Percentiles rank a stretch among this genome's conserved stretches.
Conservation (phyloP, 2,113 vertebrate species). For the Oreochromis aureus region DNA sequence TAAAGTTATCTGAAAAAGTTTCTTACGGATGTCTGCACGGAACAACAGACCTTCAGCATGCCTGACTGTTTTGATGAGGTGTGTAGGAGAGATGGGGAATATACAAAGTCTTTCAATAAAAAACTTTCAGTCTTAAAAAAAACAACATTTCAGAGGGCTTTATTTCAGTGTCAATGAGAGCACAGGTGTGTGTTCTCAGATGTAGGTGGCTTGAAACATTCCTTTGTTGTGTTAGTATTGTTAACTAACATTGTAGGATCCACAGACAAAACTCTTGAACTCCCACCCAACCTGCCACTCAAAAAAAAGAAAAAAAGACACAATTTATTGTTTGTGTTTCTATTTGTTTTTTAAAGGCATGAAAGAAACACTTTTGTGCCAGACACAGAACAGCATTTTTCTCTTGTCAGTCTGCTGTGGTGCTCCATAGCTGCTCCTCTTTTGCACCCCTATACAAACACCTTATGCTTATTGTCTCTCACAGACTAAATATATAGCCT, state of each 20-base stretch:
- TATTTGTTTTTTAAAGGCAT: neutral
- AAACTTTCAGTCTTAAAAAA: neutral
- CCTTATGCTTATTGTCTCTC: neutral
- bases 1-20: constrained; percentile 8
- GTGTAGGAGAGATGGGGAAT: neutral
- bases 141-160: neutral
- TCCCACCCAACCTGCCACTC: neutral
- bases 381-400: neutral
- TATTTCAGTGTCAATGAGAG: neutral
- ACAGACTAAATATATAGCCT: neutral
- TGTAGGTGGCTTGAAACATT: neutral
- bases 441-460: neutral
- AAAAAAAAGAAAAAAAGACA: neutral
- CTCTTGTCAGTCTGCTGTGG: neutral
- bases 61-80: neutral
- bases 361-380: neutral
- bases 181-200: neutral
- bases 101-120: neutral
- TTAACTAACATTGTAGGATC: neutral
- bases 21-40: neutral
- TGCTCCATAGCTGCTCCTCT: neutral
- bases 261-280: neutral
- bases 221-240: neutral
- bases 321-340: neutral
- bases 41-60: neutral